Conservation (phyloP, 2,113 vertebrate genomes). For the Eulacestoma nigropectus region DNA sequence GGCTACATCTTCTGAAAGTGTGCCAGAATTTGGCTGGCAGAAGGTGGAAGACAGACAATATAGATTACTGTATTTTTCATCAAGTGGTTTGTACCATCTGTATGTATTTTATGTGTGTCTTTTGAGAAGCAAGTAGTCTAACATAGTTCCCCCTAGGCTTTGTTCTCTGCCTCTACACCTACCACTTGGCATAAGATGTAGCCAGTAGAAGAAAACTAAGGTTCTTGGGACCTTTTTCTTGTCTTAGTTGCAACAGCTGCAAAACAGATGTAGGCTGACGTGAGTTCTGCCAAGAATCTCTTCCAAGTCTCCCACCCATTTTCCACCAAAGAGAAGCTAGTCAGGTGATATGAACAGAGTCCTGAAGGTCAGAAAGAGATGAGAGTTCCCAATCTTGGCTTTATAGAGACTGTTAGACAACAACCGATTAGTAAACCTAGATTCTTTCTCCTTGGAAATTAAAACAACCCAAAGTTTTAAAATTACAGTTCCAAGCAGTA, state of each 20-base stretch:
- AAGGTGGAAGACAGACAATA: neutral
- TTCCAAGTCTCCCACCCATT: conserved; percentile 68
- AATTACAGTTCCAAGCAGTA: neutral
- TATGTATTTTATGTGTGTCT: conserved; percentile 59
- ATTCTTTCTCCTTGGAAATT: neutral
- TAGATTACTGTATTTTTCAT: conserved; percentile 54
- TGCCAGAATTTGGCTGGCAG: conserved; percentile 15
- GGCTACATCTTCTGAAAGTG: conserved; percentile 42
- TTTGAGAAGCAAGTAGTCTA: conserved; percentile 51
- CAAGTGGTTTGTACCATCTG: conserved; percentile 63
- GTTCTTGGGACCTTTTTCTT: conserved; percentile 27
- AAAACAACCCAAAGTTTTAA: neutral
- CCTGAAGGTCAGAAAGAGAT: conserved; percentile 35
- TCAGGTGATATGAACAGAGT: conserved; percentile 40
- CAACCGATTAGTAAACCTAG: neutral
- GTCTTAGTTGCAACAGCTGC: conserved; percentile 74
- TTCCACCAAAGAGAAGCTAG: conserved; percentile 64
- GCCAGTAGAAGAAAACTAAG: conserved; percentile 62
- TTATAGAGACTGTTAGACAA: neutral
- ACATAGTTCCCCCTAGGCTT: conserved; percentile 43
- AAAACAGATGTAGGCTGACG: conserved; percentile 70
- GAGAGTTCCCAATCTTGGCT: neutral
- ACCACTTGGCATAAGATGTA: conserved; percentile 68
- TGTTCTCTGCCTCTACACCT: conserved; percentile 67
- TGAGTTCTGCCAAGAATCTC: conserved; percentile 67